Conservation (phyloP, 2,888 invertebrate genomes). For the Nemapogon koenigi region DNA sequence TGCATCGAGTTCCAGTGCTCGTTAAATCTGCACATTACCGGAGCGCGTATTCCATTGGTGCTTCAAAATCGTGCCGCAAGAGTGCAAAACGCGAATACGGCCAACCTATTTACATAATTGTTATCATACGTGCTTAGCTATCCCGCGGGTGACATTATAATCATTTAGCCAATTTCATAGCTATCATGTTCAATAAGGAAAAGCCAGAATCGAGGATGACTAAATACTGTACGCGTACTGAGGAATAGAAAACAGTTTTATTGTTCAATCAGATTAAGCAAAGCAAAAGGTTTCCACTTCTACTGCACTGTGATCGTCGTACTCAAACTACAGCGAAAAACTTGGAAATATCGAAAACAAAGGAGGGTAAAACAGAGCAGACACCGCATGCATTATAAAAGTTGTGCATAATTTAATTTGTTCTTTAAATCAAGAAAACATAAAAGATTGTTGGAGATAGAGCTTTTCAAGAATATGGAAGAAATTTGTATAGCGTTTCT, state of each 20-base stretch:
- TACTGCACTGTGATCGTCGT: slow-evolving; percentile 1
- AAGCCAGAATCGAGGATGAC: no score
- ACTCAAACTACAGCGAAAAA: slow-evolving; percentile 4
- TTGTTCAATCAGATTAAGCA: no score
- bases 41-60: slow-evolving; percentile 27
- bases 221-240: no score
- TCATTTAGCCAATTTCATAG: no score
- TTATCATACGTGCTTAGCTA: slow-evolving; percentile 24
- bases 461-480: no score
- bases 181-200: no score
- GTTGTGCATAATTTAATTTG: slow-evolving; percentile 20
- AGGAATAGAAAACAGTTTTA: no score
- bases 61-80: slow-evolving; percentile 16
- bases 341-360: slow-evolving; percentile 24
- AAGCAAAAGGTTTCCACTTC: no score
- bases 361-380: slow-evolving; percentile 27
- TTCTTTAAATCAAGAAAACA: slow-evolving; percentile 10
- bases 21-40: slow-evolving; percentile 26
- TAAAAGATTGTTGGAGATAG: no score
- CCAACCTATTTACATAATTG: slow-evolving; percentile 42
- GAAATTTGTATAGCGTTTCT: no score
- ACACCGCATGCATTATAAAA: slow-evolving; percentile 33
- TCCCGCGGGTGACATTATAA: slow-evolving; percentile 18
- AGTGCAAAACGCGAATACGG: slow-evolving; percentile 19
- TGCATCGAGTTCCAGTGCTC: slow-evolving; percentile 20